Evolutionary conservation across 2,888 invertebrate genomes (phyloP), one percentile per base, ranked within the genome.

Genomic region (Mimumesa dahlbomi): DNA sequence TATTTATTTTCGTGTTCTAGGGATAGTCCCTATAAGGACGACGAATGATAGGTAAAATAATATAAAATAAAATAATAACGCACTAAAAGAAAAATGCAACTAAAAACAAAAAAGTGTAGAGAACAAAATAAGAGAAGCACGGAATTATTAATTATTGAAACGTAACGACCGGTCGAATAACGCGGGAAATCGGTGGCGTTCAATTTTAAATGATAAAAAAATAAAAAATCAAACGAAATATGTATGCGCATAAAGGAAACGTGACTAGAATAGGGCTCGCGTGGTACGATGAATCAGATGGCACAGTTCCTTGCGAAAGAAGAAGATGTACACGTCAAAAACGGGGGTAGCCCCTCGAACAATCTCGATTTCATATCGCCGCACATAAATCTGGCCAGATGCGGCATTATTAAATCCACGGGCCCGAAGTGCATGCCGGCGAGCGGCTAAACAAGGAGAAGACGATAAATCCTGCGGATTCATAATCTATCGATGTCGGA

Each of bases 331-430:
- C 34, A 71, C 72, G 64, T 71, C 72, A 54, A 71, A 71, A 71
- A 71, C 52, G 29, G 21, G n/a, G 70, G 42, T 52, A 56, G 56
- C 38, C 48, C 43, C 56, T n/a, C 4, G 62, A 46, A 22, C 52
- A 62, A 71, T 71, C 72, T 72, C 68, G 57, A 71, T 71, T 71
- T 71, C 71, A 71, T 71, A 62, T 71, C 72, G 72, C 40, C 13
- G 31, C 7, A 49, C 72, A 72, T 71, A 72, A 71, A 71, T 71
- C 64, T 54, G 38, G 18, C 31, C 34, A 34, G 53, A 59, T 49
- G 52, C 42, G 42, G 52, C 63, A 57, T 71, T 71, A 63, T 72
- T 71, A 71, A 71, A 70, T 62, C 40, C 71, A 22, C 36, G 42
- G 56, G 52, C 70, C 18, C 57, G 42, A 54, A 34, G 19, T 21